Percentiles rank a stretch among this genome's conserved stretches.
Evolutionary conservation across 1,140 invertebrate genomes (phyloP).

Genomic region (Tetragonula clypearis): DNA sequence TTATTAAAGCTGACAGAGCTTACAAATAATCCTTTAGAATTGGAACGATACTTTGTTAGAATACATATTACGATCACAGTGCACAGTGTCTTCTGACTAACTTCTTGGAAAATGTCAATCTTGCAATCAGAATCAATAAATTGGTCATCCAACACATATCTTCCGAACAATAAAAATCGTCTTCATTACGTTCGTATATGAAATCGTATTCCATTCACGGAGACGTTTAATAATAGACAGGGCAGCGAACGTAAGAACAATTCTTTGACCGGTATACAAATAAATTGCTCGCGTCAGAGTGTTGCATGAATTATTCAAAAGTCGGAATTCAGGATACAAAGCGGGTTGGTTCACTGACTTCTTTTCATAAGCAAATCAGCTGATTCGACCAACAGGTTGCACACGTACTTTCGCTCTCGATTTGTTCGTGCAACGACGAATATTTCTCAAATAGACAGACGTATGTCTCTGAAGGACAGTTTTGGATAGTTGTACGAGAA

Average conservation of each 20-base stretch:
- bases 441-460: neutral
- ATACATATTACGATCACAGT: too few species aligned
- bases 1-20: too few species aligned
- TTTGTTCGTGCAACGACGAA: neutral
- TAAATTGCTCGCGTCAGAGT: slow-evolving; percentile 15
- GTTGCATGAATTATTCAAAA: slow-evolving; percentile 46
- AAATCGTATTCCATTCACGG: neutral
- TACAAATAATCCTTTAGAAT: too few species aligned
- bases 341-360: slow-evolving; percentile 31
- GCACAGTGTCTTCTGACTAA: too few species aligned
- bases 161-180: too few species aligned
- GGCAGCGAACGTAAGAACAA: neutral
- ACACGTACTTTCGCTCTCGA: slow-evolving; percentile 33
- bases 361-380: slow-evolving; percentile 54
- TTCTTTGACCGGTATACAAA: neutral
- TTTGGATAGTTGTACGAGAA: neutral
- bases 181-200: too few species aligned
- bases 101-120: too few species aligned
- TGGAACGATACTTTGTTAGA: too few species aligned
- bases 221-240: neutral
- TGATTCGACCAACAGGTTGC: slow-evolving; percentile 28
- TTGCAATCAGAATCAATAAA: too few species aligned
- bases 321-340: slow-evolving; percentile 26
- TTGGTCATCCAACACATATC: too few species aligned
- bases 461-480: neutral